Evolutionary conservation across 1,140 invertebrate genomes (phyloP), one percentile per base, ranked within the genome.

Genomic region (Drosophila chauvacae): DNA sequence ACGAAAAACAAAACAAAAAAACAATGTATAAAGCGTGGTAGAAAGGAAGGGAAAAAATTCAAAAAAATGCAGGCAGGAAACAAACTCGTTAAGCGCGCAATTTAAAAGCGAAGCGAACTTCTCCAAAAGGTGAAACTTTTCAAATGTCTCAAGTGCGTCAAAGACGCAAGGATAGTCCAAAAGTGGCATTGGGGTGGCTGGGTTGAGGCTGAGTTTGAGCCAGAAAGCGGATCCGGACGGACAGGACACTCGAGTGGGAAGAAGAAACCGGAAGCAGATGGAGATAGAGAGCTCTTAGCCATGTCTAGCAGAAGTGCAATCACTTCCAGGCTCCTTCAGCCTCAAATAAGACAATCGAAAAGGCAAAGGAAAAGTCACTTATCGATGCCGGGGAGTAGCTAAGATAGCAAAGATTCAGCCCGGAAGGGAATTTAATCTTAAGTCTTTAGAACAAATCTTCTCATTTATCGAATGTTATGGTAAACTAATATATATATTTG

Each of bases 21-120:
- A 72, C 48, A 55, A 16, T 16, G 23, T n/a, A 42, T 30, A 26
- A 20, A 26, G n/a, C 20, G n/a, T 23, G 20, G 28, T 4, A 37
- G 23, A 18, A n/a, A 9, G 18, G n/a, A 20, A 23, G 7, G 9
- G 13, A n/a, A 28, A 5, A 33, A 28, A 28, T 28, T 14, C 10
- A n/a, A 28, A 28, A n/a, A 26, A 51, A 33, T 33, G 28, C 33
- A 55, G 72, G 48, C 45, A 44, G 53, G 60, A 64, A 57, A 64
- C 51, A 35, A 76, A 76, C 72, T 76, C 75, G 77, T 45, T 69
- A 55, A 81, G 70, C 61, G 70, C 62, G 18, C 66, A 77, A 81
- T 53, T 69, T 45, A 73, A 61, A 77, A 60, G 64, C 42, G 56
- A 20, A 48, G 63, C 30, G 70, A 65, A 80, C 59, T 74, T 85